Percentiles rank a stretch among this genome's conserved stretches.
Evolutionary conservation across 2,888 invertebrate species (phyloP).

Genomic region (Drosophila dives): DNA sequence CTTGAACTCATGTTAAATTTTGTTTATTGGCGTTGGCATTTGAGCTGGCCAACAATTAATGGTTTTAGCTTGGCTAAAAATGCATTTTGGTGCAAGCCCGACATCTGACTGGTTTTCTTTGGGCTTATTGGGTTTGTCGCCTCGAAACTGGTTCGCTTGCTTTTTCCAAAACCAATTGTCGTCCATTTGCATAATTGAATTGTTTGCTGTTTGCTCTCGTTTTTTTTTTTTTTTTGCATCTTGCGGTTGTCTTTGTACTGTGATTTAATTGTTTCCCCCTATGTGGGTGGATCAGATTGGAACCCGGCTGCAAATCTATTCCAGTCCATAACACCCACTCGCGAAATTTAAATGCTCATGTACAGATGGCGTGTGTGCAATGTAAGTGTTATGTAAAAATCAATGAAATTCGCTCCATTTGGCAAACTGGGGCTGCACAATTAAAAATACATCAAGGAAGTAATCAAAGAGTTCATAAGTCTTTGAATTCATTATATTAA

Average conservation of each 20-base stretch:
- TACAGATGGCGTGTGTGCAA: conserved; percentile 17
- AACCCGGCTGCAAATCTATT: conserved; percentile 28
- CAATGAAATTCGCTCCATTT: conserved; percentile 36
- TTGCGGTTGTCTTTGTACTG: conserved; percentile 37
- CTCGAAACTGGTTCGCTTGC: conserved; percentile 47
- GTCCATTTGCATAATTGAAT: conserved; percentile 65
- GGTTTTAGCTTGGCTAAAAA: background rate
- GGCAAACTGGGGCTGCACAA: conserved; percentile 27
- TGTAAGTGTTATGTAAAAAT: conserved; percentile 44
- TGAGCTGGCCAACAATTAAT: background rate
- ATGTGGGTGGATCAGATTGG: conserved; percentile 37
- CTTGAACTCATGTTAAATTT: conserved; percentile 49
- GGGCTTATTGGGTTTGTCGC: conserved; percentile 6
- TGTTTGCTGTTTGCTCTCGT: conserved; percentile 27
- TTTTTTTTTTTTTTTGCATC: conserved; percentile 9
- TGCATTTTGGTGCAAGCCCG: conserved; percentile 37
- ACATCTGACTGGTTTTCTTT: conserved; percentile 50
- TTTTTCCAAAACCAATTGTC: conserved; percentile 33
- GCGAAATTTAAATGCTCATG: conserved; percentile 1
- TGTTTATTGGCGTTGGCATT: conserved; percentile 31
- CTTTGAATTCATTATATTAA: background rate
- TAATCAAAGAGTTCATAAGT: background rate
- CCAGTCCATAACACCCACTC: conserved; percentile 34
- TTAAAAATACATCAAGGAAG: conserved; percentile 35
- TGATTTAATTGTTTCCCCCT: conserved; percentile 50